Percentiles rank a stretch among this genome's conserved stretches.
Evolutionary conservation across 2,888 invertebrate genomes (phyloP).

Genomic region (Bembecia ichneumoniformis): DNA sequence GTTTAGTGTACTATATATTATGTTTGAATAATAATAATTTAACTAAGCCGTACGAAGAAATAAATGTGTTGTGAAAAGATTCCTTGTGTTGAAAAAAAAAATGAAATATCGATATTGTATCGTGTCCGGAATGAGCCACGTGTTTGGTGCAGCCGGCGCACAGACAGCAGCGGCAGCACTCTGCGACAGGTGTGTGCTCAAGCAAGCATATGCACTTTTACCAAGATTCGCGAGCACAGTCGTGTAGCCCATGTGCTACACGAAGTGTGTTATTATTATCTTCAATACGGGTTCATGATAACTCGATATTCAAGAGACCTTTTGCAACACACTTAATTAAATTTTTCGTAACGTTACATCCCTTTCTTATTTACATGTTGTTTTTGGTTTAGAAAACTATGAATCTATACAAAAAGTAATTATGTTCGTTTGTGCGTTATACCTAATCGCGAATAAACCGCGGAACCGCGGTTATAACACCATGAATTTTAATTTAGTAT

Average conservation of each 20-base stretch:
- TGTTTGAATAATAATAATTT: not conserved
- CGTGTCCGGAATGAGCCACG: slow-evolving; percentile 26
- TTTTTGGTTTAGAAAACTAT: too few species aligned
- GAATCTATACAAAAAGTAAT: too few species aligned
- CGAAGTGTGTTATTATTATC: slow-evolving; percentile 7
- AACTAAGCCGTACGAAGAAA: not conserved
- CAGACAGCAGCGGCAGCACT: slow-evolving; percentile 4
- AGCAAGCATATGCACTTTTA: slow-evolving; percentile 27
- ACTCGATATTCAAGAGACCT: slow-evolving; percentile 7
- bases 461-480: too few species aligned
- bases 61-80: not conserved
- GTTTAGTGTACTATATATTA: not conserved
- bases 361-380: too few species aligned
- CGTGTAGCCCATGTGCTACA: slow-evolving; percentile 2
- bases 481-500: too few species aligned
- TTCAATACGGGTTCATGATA: slow-evolving; percentile 1
- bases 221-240: slow-evolving; percentile 25
- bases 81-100: slow-evolving; percentile 19
- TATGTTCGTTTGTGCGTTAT: too few species aligned
- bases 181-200: slow-evolving; percentile 2
- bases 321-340: slow-evolving; percentile 1
- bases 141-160: slow-evolving; percentile 35
- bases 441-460: too few species aligned
- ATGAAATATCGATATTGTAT: slow-evolving; percentile 30
- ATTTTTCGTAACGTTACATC: too few species aligned